Percentiles rank a stretch among this genome's conserved stretches.
Conservation (phyloP, 1,140 invertebrate genomes). For the Drosophila nikananu region DNA sequence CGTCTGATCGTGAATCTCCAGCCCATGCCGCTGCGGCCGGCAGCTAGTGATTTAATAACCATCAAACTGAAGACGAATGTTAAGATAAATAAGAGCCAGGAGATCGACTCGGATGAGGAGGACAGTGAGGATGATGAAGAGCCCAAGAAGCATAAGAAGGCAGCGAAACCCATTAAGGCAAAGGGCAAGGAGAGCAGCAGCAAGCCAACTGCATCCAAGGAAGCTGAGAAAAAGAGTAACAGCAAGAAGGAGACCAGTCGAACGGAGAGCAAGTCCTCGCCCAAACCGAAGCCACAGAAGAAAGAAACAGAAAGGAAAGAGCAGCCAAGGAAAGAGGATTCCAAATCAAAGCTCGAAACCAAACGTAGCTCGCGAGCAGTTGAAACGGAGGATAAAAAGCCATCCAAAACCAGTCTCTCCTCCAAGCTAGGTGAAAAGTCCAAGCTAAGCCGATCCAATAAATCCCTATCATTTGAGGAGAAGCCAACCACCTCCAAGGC, state of each 20-base stretch:
- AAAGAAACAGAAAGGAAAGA: conserved; percentile 9
- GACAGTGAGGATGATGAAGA: conserved; percentile 36
- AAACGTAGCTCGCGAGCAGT: not conserved
- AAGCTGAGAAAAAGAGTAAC: conserved; percentile 1
- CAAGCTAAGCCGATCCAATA: conserved; percentile 1
- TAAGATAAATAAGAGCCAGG: conserved; percentile 53
- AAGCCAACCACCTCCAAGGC: conserved; percentile 51
- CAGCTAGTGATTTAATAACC: conserved; percentile 87
- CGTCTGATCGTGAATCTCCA: conserved; percentile 91
- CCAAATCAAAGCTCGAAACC: not conserved
- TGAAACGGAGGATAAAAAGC: not conserved
- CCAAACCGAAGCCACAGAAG: conserved; percentile 1
- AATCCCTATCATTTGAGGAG: conserved; percentile 6
- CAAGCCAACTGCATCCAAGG: conserved; percentile 9
- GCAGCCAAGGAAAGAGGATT: conserved; percentile 4
- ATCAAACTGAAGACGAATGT: conserved; percentile 86
- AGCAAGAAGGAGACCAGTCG: conserved; percentile 20
- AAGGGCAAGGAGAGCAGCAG: conserved; percentile 6
- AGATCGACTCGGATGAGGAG: conserved; percentile 44
- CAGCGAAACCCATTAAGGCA: conserved; percentile 11
- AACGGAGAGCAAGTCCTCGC: conserved; percentile 2
- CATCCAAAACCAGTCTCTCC: conserved; percentile 4
- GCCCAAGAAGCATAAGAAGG: conserved; percentile 35
- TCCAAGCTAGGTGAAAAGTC: conserved; percentile 5
- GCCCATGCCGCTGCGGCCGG: conserved; percentile 88